A percentile compares a stretch with the other conserved stretches of the same genome.
Conservation (phyloP, 2,888 invertebrate species). For the Sminthurides aquaticus region DNA sequence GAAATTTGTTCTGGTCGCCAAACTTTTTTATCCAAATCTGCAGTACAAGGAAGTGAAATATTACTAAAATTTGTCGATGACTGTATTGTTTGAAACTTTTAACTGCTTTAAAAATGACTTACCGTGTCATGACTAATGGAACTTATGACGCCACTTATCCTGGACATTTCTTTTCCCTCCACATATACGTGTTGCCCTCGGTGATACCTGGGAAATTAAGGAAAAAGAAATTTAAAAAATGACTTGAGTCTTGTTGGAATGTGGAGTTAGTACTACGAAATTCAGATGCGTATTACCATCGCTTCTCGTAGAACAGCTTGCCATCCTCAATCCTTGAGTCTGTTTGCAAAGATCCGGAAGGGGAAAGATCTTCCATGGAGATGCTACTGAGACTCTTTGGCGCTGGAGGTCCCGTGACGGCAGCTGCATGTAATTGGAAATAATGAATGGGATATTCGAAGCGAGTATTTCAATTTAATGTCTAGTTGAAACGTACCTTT, state of each 20-base stretch:
- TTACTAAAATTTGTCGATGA: too few species aligned
- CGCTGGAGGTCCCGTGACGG: conserved; percentile 5
- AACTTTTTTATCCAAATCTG: conserved; percentile 86
- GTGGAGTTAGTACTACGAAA: too few species aligned
- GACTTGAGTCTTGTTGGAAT: too few species aligned
- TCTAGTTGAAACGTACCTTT: too few species aligned
- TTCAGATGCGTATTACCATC: conserved; percentile 73
- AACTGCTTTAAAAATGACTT: conserved; percentile 44
- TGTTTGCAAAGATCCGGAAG: conserved; percentile 47
- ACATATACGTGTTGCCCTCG: conserved; percentile 87
- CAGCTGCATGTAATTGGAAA: conserved; percentile 14
- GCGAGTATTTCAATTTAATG: too few species aligned
- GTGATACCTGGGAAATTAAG: conserved; percentile 75
- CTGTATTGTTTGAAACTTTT: too few species aligned
- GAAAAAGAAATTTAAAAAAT: too few species aligned
- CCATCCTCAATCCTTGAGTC: conserved; percentile 92
- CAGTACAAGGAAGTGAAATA: too few species aligned
- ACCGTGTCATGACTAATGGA: conserved; percentile 86
- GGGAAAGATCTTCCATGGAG: background rate
- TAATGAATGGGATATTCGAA: too few species aligned
- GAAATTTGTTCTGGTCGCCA: conserved; percentile 66
- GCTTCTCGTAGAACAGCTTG: conserved; percentile 81
- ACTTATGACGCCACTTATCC: conserved; percentile 82
- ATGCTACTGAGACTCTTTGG: background rate
- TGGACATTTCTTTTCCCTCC: conserved; percentile 75